Conservation (phyloP, 2,797 vertebrate species). For the Pseudocheirus occidentalis region DNA sequence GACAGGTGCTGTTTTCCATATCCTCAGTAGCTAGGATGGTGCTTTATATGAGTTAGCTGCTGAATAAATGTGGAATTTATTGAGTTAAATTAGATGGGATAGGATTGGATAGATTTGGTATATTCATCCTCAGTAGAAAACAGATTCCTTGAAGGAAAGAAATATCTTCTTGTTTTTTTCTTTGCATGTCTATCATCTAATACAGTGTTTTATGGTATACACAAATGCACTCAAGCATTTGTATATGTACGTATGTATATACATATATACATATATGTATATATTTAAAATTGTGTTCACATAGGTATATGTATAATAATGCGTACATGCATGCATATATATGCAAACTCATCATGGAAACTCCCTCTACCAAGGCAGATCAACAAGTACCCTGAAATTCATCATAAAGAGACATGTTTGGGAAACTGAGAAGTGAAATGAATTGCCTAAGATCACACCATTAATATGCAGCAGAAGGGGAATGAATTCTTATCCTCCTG, state of each 20-base stretch:
- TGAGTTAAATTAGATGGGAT: not conserved
- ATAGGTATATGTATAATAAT: no score
- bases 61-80: not conserved
- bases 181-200: not conserved
- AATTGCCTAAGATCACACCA: not conserved
- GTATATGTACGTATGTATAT: not conserved
- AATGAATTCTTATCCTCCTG: not conserved
- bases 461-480: not conserved
- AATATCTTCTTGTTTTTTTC: not conserved
- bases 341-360: not conserved
- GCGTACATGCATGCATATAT: no score
- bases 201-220: not conserved
- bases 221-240: not conserved
- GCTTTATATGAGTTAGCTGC: not conserved
- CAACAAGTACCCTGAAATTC: not conserved
- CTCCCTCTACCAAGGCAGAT: not conserved
- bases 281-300: no score
- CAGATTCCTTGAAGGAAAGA: not conserved
- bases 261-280: no score
- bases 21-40: not conserved
- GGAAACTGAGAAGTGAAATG: not conserved
- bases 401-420: not conserved
- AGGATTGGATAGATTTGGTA: not conserved
- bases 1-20: not conserved
- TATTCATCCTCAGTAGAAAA: not conserved